Evolutionary conservation across 1,140 invertebrate genomes (phyloP).

Genomic region (Lepidotrigona ventralis): DNA sequence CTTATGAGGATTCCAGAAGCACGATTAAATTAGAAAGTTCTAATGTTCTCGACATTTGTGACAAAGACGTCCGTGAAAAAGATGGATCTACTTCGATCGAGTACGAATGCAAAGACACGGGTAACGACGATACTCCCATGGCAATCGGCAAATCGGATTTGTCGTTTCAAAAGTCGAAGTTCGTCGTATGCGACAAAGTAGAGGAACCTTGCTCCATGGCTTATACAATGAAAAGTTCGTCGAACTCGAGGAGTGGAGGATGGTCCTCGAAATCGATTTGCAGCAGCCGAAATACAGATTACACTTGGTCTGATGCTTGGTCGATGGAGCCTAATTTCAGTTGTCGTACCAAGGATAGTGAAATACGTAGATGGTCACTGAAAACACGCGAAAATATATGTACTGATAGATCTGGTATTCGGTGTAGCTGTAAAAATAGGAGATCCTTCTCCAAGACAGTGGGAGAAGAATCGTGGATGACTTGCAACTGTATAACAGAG

Average conservation of each 20-base stretch:
- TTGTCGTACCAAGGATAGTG: background rate
- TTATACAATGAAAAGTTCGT: constrained; percentile 8
- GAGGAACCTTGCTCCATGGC: constrained; percentile 29
- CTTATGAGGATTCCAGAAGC: background rate
- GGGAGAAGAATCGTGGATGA: constrained; percentile 19
- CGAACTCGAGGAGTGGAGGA: background rate
- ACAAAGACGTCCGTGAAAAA: background rate
- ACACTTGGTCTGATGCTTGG: background rate
- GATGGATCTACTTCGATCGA: background rate
- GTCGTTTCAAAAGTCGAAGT: constrained; percentile 3
- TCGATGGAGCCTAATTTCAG: constrained; percentile 8
- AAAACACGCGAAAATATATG: background rate
- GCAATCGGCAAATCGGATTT: background rate
- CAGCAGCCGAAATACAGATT: constrained; percentile 6
- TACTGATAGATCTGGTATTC: background rate
- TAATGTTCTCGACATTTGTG: background rate
- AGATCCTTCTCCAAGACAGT: background rate
- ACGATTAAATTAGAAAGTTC: background rate
- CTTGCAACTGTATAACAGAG: constrained; percentile 47
- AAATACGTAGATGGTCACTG: background rate
- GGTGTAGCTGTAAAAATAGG: background rate
- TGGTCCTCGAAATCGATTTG: constrained; percentile 26
- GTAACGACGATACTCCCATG: background rate
- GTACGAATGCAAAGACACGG: constrained; percentile 1
- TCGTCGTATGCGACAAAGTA: constrained; percentile 1